Evolutionary conservation across 2,888 invertebrate genomes (phyloP).

Genomic region (Hirudinaria manillensis): DNA sequence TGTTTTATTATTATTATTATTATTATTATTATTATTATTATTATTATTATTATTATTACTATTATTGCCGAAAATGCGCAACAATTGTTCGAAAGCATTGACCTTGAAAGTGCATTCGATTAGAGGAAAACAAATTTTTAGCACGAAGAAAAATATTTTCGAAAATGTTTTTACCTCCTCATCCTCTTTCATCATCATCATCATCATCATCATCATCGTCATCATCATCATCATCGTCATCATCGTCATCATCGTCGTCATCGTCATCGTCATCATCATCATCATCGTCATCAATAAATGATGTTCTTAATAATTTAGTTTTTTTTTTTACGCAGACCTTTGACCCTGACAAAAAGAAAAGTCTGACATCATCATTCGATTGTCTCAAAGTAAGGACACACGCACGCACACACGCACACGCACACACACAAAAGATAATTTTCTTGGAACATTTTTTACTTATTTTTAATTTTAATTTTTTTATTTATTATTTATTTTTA

Average conservation of each 20-base stretch:
- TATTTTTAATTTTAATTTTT: no score
- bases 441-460: no score
- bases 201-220: slow-evolving; percentile 28
- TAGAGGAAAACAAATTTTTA: no score
- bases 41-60: neutral
- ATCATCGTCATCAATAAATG: slow-evolving; percentile 26
- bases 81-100: no score
- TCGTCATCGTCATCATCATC: slow-evolving; percentile 21
- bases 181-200: slow-evolving; percentile 27
- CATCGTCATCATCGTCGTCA: slow-evolving; percentile 15
- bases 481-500: no score
- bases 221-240: slow-evolving; percentile 28
- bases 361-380: neutral
- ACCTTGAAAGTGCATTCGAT: no score
- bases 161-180: no score
- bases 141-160: no score
- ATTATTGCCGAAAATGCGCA: neutral
- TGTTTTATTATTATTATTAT: no score
- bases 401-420: neutral
- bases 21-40: no score
- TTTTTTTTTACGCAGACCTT: neutral
- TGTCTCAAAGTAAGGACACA: slow-evolving; percentile 1
- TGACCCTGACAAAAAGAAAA: slow-evolving; percentile 1
- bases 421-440: neutral
- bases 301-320: no score